Evolutionary conservation across 2,113 vertebrate genomes (phyloP), one percentile per base, ranked within the genome.

Genomic region (Laticauda colubrina): DNA sequence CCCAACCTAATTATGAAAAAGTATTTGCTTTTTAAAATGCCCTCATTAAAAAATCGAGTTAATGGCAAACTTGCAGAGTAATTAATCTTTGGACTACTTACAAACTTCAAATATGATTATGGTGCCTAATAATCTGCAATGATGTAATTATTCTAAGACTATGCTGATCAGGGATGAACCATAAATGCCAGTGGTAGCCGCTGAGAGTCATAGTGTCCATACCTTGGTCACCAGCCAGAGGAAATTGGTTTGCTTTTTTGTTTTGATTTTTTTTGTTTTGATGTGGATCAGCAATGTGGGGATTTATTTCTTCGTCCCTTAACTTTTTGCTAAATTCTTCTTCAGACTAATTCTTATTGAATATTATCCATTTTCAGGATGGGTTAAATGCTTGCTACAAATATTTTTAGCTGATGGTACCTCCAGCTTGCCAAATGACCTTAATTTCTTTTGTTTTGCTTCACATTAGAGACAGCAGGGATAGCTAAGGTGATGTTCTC

Each of bases 101-200:
- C 43, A 91, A 94, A 91, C 91, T 96, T 87, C 91, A 94, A 90
- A 87, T 94, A 89, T 89, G 93, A 95, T 93, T 89, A 94, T 8
- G 93, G 21, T 57, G 95, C 43, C 85, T 93, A 93, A 53, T 96
- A 93, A 91, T 93, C 90, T 93, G 90, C 89, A 93, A 90, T 81
- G 88, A 88, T 90, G 53, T 94, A 92, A 97, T 96, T 96, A 94
- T 85, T 91, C 26, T 93, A 75, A 90, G 64, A 87, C 94, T 96
- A 39, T 94, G 85, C 86, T 95, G 14, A 87, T 92, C 92, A 95
- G 89, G 96, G 90, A 85, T 93, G 91, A 96, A 87, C 89, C 92
- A 29, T 59, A 93, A 93, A 87, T 24, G 54, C 57, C 94, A 0
- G 0, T 24, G 24, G 89, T 39, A 92, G 51, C 48, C 93, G 39